These are phyloP conservation scores for Macquaria australasica DNA, from an alignment of 2,113 vertebrate genomes.

Conservation along the genomic window DNA sequence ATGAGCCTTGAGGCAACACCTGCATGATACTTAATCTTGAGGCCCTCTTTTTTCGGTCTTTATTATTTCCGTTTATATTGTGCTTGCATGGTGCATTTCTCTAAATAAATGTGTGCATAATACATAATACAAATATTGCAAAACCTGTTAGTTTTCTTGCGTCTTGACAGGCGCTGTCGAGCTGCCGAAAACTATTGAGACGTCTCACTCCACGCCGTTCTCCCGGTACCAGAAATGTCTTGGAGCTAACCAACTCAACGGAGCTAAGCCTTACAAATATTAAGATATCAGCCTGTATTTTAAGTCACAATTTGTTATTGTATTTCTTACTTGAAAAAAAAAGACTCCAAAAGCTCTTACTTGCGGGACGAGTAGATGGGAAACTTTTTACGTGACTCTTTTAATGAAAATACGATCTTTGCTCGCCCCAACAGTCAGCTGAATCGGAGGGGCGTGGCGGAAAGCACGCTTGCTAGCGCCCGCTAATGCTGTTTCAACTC, in stretches of 20 bases:
- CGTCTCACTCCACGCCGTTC: constrained; percentile 15
- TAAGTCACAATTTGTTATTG: not conserved
- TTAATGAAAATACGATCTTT: constrained; percentile 42
- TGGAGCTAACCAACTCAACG: no score
- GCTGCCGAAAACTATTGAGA: not conserved
- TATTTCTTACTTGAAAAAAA: no score
- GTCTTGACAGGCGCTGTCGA: not conserved
- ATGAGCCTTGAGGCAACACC: not conserved
- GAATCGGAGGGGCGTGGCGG: constrained; percentile 52
- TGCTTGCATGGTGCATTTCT: not conserved
- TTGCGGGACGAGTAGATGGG: accelerated
- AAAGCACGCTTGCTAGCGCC: not conserved
- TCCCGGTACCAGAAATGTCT: not conserved
- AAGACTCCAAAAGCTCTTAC: accelerated
- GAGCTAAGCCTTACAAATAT: not conserved
- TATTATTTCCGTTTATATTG: not conserved
- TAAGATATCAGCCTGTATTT: not conserved
- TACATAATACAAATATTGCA: no score
- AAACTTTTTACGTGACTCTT: not conserved
- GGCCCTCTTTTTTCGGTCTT: not conserved
- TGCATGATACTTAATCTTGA: not conserved
- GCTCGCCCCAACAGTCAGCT: constrained; percentile 18
- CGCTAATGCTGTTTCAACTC: not conserved
- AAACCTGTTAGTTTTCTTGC: not conserved
- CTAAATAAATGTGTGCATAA: not conserved